Evolutionary conservation across 2,888 invertebrate species (phyloP), one percentile per base, ranked within the genome.

Genomic region (Cerastis rubricosa): DNA sequence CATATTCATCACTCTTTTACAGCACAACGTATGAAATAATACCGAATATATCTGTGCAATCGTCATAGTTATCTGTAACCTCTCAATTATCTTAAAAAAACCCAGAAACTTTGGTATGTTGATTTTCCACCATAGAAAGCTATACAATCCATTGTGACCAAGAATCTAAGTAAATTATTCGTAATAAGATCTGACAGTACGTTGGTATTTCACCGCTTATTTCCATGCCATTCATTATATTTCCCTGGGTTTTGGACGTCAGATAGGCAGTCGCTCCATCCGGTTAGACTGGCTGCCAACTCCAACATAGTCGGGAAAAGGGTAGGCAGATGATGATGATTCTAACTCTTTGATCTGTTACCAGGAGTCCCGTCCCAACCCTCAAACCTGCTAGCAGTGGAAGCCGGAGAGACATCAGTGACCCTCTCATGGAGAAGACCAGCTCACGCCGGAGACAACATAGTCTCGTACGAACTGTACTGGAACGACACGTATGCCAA

Each of bases 401-500:
- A 99, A 92, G 98, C 98, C 74, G 99, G 99, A 71, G 99, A 99
- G 94, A 99, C 99, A 71, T 98, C 98, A 80, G 98, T 99, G 76
- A 98, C 98, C 78, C 97, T 99, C 90, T 98, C 98, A 88, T 99
- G 99, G 99, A 98, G 98, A 80, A 98, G 98, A 91, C 99, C 99
- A 29, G 97, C 98, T 82, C 99, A 99, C 96, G 98, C 99, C 83
- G 98, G 98, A 83, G 99, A 99, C 94, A 99, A 98, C 94, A 99
- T 99, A 93, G 98, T 99, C 87, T 98, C 99, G 91, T 99, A 99
- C 96, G 99, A 99, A 95, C 97, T 99, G 43, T 99, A 99, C 94
- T 99, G 99, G 99, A 99, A 99, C 96, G 99, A 99, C 93, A 99
- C 99, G 45, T 99, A 99, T 91, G 98, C 99, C 72, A 98, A 98